These are phyloP conservation scores for Hypothenemus hampei DNA, from an alignment of 1,140 invertebrate species.

Conservation along the genomic window DNA sequence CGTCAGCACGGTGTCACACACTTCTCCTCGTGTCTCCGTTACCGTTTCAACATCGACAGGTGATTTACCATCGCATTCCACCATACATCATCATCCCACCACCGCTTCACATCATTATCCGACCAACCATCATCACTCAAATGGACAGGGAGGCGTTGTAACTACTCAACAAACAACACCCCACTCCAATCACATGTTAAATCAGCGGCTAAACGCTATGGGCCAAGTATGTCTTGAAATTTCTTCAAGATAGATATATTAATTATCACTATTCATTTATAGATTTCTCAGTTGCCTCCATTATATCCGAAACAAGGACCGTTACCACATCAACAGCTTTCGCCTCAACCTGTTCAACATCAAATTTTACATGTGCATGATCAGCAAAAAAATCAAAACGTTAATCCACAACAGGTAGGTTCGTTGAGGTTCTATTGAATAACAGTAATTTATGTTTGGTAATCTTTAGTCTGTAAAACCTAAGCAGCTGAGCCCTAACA, in stretches of 20 bases:
- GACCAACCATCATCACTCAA: constrained; percentile 14
- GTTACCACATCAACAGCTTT: constrained; percentile 13
- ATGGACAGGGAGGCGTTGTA: not conserved
- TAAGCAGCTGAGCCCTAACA: not conserved
- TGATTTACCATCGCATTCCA: constrained; percentile 8
- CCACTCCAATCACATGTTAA: constrained; percentile 19
- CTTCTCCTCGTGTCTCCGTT: constrained; percentile 25
- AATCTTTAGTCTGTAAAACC: not conserved
- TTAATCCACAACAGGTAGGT: not conserved
- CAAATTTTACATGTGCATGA: too few species aligned
- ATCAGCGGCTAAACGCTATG: constrained; percentile 20
- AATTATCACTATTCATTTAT: not conserved
- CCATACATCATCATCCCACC: constrained; percentile 18
- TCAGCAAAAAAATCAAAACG: not conserved
- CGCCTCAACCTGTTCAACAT: constrained; percentile 11
- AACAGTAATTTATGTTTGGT: not conserved
- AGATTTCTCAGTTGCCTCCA: constrained; percentile 15
- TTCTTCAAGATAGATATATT: not conserved
- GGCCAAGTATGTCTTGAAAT: constrained; percentile 8
- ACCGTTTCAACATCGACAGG: constrained; percentile 27
- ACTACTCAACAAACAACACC: not conserved
- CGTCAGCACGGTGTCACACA: constrained; percentile 21
- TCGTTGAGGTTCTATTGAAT: not conserved
- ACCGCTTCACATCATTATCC: constrained; percentile 16
- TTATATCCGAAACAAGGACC: constrained; percentile 14